A percentile compares a stretch with the other conserved stretches of the same genome.
phyloP scores from a whole-genome alignment of 1,140 invertebrate species.

The Bombus breviceps region DNA sequence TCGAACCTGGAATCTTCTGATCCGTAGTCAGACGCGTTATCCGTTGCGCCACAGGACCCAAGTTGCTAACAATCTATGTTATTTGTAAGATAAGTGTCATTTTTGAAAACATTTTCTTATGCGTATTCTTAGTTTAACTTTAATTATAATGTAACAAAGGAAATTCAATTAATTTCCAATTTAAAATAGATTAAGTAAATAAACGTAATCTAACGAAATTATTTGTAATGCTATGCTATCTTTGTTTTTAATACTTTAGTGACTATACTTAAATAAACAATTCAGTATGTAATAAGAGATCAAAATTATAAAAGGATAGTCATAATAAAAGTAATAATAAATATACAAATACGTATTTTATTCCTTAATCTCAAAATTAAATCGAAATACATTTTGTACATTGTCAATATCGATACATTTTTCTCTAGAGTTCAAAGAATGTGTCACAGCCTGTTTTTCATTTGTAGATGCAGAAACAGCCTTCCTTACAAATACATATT shows the following conservation, averaged over 20 bases:
- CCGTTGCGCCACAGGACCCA: slow-evolving; percentile 94
- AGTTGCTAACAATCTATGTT: rapidly evolving
- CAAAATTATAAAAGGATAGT: background rate
- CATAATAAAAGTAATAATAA: background rate
- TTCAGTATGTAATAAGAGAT: too few species aligned
- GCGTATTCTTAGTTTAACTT: background rate
- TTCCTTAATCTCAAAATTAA: slow-evolving; percentile 56
- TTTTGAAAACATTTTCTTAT: background rate
- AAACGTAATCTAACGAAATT: background rate
- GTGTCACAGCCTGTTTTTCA: background rate
- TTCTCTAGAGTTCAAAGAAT: background rate
- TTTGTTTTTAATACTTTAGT: background rate
- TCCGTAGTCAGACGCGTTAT: slow-evolving; percentile 96
- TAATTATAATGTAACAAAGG: background rate
- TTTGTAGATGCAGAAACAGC: slow-evolving; percentile 9
- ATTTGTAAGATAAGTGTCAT: rapidly evolving
- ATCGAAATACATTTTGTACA: slow-evolving; percentile 43
- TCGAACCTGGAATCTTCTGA: slow-evolving; percentile 96
- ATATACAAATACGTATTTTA: slow-evolving; percentile 18
- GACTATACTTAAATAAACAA: background rate
- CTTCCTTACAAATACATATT: slow-evolving; percentile 85
- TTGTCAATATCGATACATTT: background rate
- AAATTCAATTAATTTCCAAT: background rate
- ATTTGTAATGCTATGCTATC: background rate
- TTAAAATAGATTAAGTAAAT: background rate